Conservation (phyloP, 2,797 vertebrate genomes). For the Enteromius radiatus region DNA sequence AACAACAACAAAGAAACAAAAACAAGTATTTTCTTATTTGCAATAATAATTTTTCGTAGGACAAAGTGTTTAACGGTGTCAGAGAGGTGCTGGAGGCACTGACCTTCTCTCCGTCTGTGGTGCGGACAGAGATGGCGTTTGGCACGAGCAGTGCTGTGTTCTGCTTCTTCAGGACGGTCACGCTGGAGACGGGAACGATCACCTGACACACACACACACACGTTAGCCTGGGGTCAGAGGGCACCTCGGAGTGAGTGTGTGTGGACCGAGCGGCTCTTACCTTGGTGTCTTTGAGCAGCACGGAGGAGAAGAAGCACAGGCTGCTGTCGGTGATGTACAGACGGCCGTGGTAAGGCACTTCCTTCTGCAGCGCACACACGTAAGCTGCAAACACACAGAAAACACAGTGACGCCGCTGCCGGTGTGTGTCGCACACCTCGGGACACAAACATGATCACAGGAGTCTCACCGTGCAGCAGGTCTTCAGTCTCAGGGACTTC, state of each 20-base stretch:
- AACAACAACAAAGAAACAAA: too few species aligned
- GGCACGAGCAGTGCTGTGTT: constrained; percentile 87
- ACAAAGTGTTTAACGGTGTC: background rate
- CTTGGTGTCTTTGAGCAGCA: constrained; percentile 87
- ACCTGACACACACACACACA: constrained; percentile 68
- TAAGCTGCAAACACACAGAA: constrained; percentile 73
- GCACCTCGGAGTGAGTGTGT: background rate
- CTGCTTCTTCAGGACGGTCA: constrained; percentile 85
- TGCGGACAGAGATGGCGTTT: constrained; percentile 86
- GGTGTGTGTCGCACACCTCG: background rate
- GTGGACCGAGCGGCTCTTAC: constrained; percentile 61
- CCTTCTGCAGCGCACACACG: constrained; percentile 87
- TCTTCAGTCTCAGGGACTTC: constrained; percentile 77
- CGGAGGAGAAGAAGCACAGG: constrained; percentile 85
- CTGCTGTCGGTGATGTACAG: constrained; percentile 82
- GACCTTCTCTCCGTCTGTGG: constrained; percentile 83
- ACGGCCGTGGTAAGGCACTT: constrained; percentile 86
- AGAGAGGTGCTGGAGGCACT: constrained; percentile 42
- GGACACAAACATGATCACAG: background rate
- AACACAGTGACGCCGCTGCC: background rate
- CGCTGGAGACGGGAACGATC: constrained; percentile 76
- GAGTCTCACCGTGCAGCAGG: constrained; percentile 78
- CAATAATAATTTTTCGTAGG: background rate
- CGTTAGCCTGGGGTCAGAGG: background rate
- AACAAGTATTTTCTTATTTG: background rate